Base-by-base conservation (phyloP, 2,797 vertebrate species). In the Todus mexicanus region DNA sequence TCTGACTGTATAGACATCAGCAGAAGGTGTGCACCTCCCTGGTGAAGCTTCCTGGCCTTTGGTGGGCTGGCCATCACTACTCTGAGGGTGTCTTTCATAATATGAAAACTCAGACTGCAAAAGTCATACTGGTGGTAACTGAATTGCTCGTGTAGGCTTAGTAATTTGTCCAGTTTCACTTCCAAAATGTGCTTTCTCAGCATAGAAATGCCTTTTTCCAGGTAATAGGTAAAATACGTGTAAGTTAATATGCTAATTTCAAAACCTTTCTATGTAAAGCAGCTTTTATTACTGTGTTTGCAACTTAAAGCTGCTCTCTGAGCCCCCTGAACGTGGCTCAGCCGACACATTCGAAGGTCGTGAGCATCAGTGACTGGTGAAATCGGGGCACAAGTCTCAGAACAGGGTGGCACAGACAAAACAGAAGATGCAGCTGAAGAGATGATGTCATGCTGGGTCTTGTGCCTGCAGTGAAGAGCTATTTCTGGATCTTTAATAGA, bases 401-500 rank as follows among this genome's bases (percentile, higher is more conserved):
- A 92, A 35, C 87, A 75, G 89, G 89, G 82, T 38, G 31, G 89
- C 79, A 77, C 3, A 94, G 94, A 86, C 92, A 80, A 91, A 94
- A 94, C 91, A 95, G 91, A 96, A 93, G 91, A 96, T 91, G 61
- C 50, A 90, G 83, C 91, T 96, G 92, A 82, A 64, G 89, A 84
- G 80, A 83, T 93, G 94, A 96, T 95, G 93, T 96, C 95, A 95
- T 91, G 64, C 82, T 38, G 38, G 80, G 91, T 97, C 95, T 96
- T 97, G 85, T 96, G 97, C 95, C 95, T 89, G 82, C 95, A 97
- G 96, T 97, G 96, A 93, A 94, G 91, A 96, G 97, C 97, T 97
- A 98, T 98, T 98, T 97, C 95, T 97, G 96, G 96, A 94, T 96
- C 95, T 95, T 96, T 97, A 96, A 96, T 95, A 94, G 94, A 93